Evolutionary conservation across 2,888 invertebrate species (phyloP).

Genomic region (Aleiodes alternator): DNA sequence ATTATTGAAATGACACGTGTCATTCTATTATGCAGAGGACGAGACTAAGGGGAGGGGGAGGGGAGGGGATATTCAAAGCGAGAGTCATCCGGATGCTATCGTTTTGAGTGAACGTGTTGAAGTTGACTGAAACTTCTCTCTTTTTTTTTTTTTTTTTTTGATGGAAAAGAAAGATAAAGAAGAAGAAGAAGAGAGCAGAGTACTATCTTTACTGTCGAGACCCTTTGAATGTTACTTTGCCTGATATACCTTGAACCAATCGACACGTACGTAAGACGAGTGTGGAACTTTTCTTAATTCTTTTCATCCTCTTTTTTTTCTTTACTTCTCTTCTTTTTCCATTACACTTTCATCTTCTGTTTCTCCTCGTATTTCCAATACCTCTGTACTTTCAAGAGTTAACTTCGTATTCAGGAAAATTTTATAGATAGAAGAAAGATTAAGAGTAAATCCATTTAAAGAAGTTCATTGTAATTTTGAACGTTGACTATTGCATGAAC

Average conservation of each 20-base stretch:
- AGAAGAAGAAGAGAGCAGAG: background rate
- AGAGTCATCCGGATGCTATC: slow-evolving; percentile 7
- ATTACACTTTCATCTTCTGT: too few relatives aligned
- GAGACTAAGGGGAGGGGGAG: background rate
- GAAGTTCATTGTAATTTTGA: slow-evolving; percentile 22
- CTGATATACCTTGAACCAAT: slow-evolving; percentile 21
- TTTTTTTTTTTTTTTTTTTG: too few relatives aligned
- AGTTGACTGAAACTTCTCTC: background rate
- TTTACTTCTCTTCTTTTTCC: background rate
- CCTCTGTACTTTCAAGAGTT: slow-evolving; percentile 5
- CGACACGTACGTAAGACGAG: slow-evolving; percentile 32
- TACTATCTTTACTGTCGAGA: slow-evolving; percentile 7
- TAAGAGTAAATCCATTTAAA: slow-evolving; percentile 3
- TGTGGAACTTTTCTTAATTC: slow-evolving; percentile 16
- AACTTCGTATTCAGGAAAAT: slow-evolving; percentile 11
- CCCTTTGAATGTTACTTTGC: slow-evolving; percentile 7
- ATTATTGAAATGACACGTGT: slow-evolving; percentile 35
- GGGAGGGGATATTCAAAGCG: background rate
- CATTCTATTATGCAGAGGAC: slow-evolving; percentile 5
- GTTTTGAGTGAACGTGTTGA: slow-evolving; percentile 13
- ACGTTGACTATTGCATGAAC: background rate
- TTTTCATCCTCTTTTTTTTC: background rate
- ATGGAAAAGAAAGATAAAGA: too few relatives aligned
- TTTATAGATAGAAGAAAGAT: slow-evolving; percentile 8
- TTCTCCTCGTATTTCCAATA: background rate